phyloP scores from a whole-genome alignment of 2,113 vertebrate species.

The Hyperopisus bebe region DNA sequence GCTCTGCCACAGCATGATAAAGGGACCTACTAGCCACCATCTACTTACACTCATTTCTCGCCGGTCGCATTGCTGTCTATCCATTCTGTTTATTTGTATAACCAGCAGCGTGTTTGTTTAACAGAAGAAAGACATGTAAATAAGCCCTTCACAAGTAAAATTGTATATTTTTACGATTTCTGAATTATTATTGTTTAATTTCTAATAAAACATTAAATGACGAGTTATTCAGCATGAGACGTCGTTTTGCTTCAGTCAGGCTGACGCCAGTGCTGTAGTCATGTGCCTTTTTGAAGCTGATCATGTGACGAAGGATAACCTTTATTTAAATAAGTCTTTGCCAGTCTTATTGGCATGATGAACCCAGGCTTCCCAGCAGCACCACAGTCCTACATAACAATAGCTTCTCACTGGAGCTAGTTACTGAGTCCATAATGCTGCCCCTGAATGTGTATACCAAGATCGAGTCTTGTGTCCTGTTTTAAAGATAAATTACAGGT shows the following conservation, averaged over 20 bases:
- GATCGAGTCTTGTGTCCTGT: not conserved
- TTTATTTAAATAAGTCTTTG: not conserved
- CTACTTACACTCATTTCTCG: conserved; percentile 33
- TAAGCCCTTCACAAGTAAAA: conserved; percentile 60
- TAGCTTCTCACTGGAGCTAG: not conserved
- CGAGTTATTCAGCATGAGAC: conserved; percentile 44
- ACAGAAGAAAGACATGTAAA: conserved; percentile 64
- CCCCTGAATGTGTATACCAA: not conserved
- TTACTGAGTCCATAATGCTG: not conserved
- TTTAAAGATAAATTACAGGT: not conserved
- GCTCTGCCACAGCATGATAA: conserved; percentile 34
- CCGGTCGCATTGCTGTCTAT: conserved; percentile 8
- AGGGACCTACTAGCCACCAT: conserved; percentile 49
- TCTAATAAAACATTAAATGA: conserved; percentile 72
- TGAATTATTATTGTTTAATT: conserved; percentile 73
- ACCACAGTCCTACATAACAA: not conserved
- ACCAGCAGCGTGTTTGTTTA: conserved; percentile 45
- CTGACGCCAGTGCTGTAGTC: not conserved
- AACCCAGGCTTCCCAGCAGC: not conserved
- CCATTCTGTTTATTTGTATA: conserved; percentile 42
- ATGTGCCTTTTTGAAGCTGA: not conserved
- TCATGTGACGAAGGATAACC: not conserved
- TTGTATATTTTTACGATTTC: conserved; percentile 76
- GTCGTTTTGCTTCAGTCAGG: conserved; percentile 29
- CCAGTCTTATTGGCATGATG: not conserved